phyloP scores from a whole-genome alignment of 2,113 vertebrate genomes.

The Charadrius vociferus region DNA sequence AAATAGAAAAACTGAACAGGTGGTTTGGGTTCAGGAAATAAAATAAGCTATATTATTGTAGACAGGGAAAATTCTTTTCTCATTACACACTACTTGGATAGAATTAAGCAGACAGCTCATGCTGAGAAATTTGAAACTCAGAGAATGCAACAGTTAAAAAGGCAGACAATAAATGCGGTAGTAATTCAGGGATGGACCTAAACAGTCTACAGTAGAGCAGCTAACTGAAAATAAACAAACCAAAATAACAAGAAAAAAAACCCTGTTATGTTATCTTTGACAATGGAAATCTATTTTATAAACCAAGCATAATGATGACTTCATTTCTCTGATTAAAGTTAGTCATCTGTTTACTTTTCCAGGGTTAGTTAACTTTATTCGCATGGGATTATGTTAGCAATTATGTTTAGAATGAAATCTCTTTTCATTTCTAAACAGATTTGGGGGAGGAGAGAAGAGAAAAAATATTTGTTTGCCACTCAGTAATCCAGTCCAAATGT shows the following conservation, averaged over 20 bases:
- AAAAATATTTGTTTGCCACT: constrained; percentile 57
- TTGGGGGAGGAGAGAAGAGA: constrained; percentile 26
- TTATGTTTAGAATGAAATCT: constrained; percentile 72
- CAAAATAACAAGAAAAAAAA: neutral
- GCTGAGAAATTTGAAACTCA: constrained; percentile 78
- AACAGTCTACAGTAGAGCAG: constrained; percentile 38
- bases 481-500: constrained; percentile 64
- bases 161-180: constrained; percentile 48
- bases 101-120: constrained; percentile 78
- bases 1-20: constrained; percentile 74
- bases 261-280: constrained; percentile 39
- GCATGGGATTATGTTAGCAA: constrained; percentile 83
- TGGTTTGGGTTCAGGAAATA: constrained; percentile 74
- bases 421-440: constrained; percentile 66
- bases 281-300: constrained; percentile 79
- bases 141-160: constrained; percentile 72
- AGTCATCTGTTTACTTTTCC: constrained; percentile 89
- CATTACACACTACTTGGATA: constrained; percentile 67
- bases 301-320: constrained; percentile 89
- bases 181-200: constrained; percentile 56
- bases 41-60: constrained; percentile 72
- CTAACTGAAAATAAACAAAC: constrained; percentile 52
- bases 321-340: constrained; percentile 89
- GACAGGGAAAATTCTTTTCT: constrained; percentile 74
- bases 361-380: constrained; percentile 87